Evolutionary conservation across 2,113 vertebrate species (phyloP), one percentile per base, ranked within the genome.

Genomic region (Fregata magnificens): DNA sequence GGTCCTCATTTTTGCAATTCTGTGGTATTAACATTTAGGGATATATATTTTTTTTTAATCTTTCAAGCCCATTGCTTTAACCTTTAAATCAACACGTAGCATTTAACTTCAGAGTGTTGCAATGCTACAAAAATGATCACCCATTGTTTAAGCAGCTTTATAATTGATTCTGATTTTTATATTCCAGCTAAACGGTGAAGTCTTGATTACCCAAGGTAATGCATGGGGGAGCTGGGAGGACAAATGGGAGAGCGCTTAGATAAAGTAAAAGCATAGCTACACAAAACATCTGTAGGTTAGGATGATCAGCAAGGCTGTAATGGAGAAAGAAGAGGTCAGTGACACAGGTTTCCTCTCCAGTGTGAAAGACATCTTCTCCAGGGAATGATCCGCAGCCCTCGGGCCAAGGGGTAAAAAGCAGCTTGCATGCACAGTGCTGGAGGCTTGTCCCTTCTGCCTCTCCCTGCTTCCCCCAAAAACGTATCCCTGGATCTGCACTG

Each of bases 21-120:
- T 79, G 12, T 4, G 5, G 4, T 73, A 88, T 84, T 95, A 86
- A 82, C 32, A 36, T 76, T 76, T 78, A 71, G 32, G 10, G 25
- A 16, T n/a, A n/a, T n/a, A n/a, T n/a, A n/a, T 71, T 47, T 53
- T 47, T 74, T 38, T 73, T 58, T 65, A 22, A 36, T 88, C 77
- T 94, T 84, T 94, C 55, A 59, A 71, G 63, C 53, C 58, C 16
- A 2, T 93, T 90, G 28, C 69, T 79, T 95, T 86, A 86, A 96
- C 72, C 69, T 95, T 92, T 95, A 90, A 92, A 83, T 91, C 77
- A 92, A 90, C 50, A 32, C 0, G 0, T 65, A 90, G 47, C n/a
- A 52, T 77, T 94, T 72, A 61, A 49, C 18, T 95, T 92, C 50
- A 85, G 47, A 67, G 40, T 6, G 3, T 29, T 59, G n/a, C 52